Evolutionary conservation across 2,888 invertebrate species (phyloP).

Genomic region (Auanema sp.): DNA sequence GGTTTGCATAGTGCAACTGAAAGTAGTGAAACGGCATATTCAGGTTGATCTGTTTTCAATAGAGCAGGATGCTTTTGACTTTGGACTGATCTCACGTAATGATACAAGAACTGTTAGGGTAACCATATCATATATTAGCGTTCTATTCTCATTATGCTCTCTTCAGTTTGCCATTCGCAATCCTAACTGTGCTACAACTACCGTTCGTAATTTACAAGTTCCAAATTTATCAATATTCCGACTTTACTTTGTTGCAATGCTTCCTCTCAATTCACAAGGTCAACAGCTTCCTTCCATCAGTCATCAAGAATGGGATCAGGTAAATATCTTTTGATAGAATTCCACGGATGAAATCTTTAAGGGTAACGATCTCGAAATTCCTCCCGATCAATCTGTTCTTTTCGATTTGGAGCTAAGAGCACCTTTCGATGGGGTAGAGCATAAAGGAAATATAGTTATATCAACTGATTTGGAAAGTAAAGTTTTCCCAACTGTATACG

Average conservation of each 20-base stretch:
- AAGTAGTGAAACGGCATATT: slow-evolving; percentile 14
- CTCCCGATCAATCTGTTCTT: slow-evolving; percentile 70
- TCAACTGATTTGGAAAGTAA: slow-evolving; percentile 37
- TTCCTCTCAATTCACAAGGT: not conserved
- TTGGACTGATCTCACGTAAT: slow-evolving; percentile 69
- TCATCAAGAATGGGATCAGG: slow-evolving; percentile 2
- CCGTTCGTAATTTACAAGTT: slow-evolving; percentile 66
- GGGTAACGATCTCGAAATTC: slow-evolving; percentile 49
- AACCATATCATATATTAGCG: slow-evolving; percentile 10
- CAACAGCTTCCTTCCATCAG: not conserved
- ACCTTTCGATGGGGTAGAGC: slow-evolving; percentile 68
- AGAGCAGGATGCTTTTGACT: slow-evolving; percentile 66
- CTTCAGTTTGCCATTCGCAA: slow-evolving; percentile 74
- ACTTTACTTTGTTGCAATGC: slow-evolving; percentile 4
- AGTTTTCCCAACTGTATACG: slow-evolving; percentile 22
- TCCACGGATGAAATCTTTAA: too few species aligned
- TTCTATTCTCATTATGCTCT: not conserved
- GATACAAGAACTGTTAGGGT: slow-evolving; percentile 74
- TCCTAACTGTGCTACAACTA: slow-evolving; percentile 77
- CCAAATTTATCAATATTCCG: slow-evolving; percentile 29
- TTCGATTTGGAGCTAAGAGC: slow-evolving; percentile 76
- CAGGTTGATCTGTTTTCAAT: slow-evolving; percentile 66
- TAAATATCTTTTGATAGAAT: too few species aligned
- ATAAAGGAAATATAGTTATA: slow-evolving; percentile 27
- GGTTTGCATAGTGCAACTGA: slow-evolving; percentile 11